phyloP scores from a whole-genome alignment of 2,888 invertebrate genomes.

The Latheticus oryzae region DNA sequence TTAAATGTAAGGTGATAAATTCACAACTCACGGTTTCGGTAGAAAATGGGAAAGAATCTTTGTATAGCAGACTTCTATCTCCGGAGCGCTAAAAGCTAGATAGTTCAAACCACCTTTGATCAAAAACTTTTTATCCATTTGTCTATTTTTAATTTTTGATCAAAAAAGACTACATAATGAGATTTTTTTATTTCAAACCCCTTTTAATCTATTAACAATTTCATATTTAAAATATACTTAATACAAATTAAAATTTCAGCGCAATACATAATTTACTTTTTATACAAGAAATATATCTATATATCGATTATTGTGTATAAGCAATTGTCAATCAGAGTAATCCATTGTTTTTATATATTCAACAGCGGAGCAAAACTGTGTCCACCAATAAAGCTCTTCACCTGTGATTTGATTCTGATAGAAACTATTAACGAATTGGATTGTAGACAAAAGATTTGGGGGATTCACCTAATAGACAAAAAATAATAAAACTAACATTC shows the following conservation, averaged over 20 bases:
- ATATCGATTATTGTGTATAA: conserved; percentile 47
- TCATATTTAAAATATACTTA: conserved; percentile 56
- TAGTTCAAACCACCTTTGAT: too few relatives aligned
- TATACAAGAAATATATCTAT: conserved; percentile 49
- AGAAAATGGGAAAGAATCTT: too few relatives aligned
- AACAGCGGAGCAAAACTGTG: conserved; percentile 95
- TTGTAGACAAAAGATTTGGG: conserved; percentile 90
- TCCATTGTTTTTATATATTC: conserved; percentile 99
- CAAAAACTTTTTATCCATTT: too few relatives aligned
- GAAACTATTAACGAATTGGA: conserved; percentile 95
- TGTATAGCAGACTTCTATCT: too few relatives aligned
- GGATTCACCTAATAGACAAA: conserved; percentile 88
- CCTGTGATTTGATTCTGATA: conserved; percentile 86
- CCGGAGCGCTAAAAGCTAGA: too few relatives aligned
- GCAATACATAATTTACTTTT: conserved; percentile 57
- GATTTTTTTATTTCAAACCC: conserved; percentile 42
- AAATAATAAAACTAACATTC: not conserved
- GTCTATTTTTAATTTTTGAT: too few relatives aligned
- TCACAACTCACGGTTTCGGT: too few relatives aligned
- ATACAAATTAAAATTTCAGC: conserved; percentile 54
- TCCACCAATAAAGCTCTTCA: conserved; percentile 98
- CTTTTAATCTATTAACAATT: conserved; percentile 39
- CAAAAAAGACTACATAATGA: too few relatives aligned
- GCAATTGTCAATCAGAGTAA: conserved; percentile 68
- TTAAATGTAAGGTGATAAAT: too few relatives aligned